phyloP scores from a whole-genome alignment of 1,140 invertebrate genomes.

The Brachionus sp. region DNA sequence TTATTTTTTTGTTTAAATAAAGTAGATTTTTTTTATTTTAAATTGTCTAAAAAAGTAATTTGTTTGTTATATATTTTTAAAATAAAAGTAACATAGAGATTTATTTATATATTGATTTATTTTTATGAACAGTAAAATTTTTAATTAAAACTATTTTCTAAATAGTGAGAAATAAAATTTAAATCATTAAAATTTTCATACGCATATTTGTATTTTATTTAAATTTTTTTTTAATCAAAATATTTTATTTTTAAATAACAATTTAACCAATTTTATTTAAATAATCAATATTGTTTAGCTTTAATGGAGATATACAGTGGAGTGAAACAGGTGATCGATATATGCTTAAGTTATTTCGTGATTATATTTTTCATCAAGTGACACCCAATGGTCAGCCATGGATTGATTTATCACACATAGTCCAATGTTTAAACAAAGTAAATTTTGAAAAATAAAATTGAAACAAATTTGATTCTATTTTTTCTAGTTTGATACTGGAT shows the following conservation, averaged over 20 bases:
- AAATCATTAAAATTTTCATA: no score
- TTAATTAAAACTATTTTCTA: no score
- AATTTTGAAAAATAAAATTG: neutral
- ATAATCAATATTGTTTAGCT: neutral
- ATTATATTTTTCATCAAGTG: conserved; percentile 90
- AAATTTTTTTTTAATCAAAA: no score
- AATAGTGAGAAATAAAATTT: no score
- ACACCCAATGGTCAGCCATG: conserved; percentile 85
- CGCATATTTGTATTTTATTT: no score
- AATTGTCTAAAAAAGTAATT: no score
- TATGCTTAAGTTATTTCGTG: conserved; percentile 93
- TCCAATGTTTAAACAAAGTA: conserved; percentile 87
- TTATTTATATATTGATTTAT: no score
- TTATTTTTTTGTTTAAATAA: no score
- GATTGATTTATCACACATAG: conserved; percentile 90
- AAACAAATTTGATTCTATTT: conserved; percentile 34
- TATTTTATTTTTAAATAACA: neutral
- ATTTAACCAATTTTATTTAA: conserved; percentile 47
- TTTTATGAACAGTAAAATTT: no score
- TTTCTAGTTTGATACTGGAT: conserved; percentile 69
- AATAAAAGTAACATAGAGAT: no score
- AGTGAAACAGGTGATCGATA: conserved; percentile 94
- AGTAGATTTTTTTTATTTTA: no score
- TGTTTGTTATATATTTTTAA: no score
- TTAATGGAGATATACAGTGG: conserved; percentile 75